phyloP scores from a whole-genome alignment of 1,140 invertebrate genomes.

The Nephila pilipes region DNA sequence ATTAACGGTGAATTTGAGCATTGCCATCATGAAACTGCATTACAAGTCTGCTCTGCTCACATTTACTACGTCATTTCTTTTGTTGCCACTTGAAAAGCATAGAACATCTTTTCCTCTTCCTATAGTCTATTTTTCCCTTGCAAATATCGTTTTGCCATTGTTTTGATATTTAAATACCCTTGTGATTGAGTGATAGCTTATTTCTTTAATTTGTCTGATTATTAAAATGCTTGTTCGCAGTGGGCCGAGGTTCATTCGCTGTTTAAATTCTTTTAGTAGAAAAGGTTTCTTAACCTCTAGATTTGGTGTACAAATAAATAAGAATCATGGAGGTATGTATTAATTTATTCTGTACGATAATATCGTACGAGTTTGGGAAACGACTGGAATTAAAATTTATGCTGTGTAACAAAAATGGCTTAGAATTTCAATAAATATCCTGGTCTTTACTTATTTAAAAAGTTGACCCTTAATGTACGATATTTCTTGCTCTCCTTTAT shows the following conservation, averaged over 20 bases:
- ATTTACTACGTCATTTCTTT: too few relatives aligned
- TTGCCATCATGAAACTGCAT: too few relatives aligned
- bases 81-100: too few relatives aligned
- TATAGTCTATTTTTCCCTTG: neutral
- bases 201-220: neutral
- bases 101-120: too few relatives aligned
- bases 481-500: too few relatives aligned
- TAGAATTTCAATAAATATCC: too few relatives aligned
- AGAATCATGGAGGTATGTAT: neutral
- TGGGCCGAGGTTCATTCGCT: neutral
- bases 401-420: too few relatives aligned
- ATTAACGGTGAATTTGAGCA: too few relatives aligned
- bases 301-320: neutral
- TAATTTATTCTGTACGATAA: neutral
- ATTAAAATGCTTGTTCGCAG: neutral
- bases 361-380: neutral
- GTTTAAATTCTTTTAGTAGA: neutral
- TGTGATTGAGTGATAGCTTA: neutral
- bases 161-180: slow-evolving; percentile 29
- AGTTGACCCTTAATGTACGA: too few relatives aligned
- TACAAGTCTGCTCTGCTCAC: too few relatives aligned
- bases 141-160: neutral
- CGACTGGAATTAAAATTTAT: neutral
- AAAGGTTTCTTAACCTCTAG: neutral
- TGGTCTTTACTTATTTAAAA: too few relatives aligned